Evolutionary conservation across 2,113 vertebrate species (phyloP).

Genomic region (Rhinopomastus cyanomelas): DNA sequence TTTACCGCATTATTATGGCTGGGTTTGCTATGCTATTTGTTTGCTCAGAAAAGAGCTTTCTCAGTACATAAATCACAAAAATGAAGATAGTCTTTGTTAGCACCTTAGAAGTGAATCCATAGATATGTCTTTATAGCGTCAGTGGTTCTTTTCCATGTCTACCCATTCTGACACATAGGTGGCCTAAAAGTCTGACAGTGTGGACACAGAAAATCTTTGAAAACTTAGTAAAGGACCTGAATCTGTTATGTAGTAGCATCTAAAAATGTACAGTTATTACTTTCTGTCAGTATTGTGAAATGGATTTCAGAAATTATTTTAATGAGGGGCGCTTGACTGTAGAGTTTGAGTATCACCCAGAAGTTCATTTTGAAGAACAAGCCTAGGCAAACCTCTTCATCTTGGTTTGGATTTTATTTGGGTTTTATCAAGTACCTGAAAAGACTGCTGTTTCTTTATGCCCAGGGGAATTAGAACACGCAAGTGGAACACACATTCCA

Average conservation of each 20-base stretch:
- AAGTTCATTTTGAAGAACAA: not conserved
- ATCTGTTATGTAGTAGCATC: not conserved
- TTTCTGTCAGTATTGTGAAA: not conserved
- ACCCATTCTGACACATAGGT: not conserved
- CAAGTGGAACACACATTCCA: not conserved
- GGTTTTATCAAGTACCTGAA: not conserved
- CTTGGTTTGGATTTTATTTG: not conserved
- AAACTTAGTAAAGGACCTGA: not conserved
- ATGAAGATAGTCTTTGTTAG: not conserved
- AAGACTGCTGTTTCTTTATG: not conserved
- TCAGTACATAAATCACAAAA: not conserved
- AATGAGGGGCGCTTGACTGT: not conserved
- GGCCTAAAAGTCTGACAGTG: not conserved
- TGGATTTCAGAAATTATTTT: not conserved
- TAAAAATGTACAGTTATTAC: not conserved
- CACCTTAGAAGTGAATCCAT: not conserved
- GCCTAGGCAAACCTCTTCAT: not conserved
- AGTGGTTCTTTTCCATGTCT: rapidly evolving
- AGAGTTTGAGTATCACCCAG: rapidly evolving
- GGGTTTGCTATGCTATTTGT: not conserved
- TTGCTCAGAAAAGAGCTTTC: not conserved
- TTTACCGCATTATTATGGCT: not conserved
- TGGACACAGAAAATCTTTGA: not conserved
- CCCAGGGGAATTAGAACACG: not conserved
- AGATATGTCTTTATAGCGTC: not conserved